Conservation (phyloP, 2,797 vertebrate genomes). For the Lindbergichthys nudifrons region DNA sequence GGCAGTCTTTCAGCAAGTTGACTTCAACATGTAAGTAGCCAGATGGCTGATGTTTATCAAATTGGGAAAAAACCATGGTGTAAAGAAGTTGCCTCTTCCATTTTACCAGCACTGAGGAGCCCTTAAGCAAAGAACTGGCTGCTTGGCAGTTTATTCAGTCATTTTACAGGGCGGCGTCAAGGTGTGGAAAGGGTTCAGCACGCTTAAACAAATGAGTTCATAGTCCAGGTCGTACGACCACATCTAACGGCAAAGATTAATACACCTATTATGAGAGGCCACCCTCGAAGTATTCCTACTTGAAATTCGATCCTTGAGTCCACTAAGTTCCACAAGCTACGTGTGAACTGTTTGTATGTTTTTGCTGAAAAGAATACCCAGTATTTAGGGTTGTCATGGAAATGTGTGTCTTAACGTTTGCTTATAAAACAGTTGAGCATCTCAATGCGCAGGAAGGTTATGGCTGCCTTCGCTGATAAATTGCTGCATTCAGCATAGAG, state of each 20-base stretch:
- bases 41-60: constrained; percentile 47
- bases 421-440: neutral
- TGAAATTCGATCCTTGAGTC: neutral
- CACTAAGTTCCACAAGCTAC: too few species aligned
- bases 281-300: neutral
- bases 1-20: constrained; percentile 31
- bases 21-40: constrained; percentile 26
- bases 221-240: neutral
- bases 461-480: neutral
- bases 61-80: constrained; percentile 9
- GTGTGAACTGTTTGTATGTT: too few species aligned
- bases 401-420: constrained; percentile 1
- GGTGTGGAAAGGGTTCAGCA: neutral
- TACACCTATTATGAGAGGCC: neutral
- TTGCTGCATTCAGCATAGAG: neutral
- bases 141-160: neutral
- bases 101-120: constrained; percentile 2
- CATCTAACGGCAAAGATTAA: neutral
- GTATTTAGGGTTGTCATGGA: too few species aligned
- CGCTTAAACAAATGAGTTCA: neutral
- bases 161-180: neutral
- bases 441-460: neutral
- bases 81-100: constrained; percentile 1
- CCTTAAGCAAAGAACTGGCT: constrained; percentile 14
- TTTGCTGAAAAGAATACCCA: too few species aligned